Evolutionary conservation across 2,888 invertebrate species (phyloP), one percentile per base, ranked within the genome.

Genomic region (Pilophorus perplexus): DNA sequence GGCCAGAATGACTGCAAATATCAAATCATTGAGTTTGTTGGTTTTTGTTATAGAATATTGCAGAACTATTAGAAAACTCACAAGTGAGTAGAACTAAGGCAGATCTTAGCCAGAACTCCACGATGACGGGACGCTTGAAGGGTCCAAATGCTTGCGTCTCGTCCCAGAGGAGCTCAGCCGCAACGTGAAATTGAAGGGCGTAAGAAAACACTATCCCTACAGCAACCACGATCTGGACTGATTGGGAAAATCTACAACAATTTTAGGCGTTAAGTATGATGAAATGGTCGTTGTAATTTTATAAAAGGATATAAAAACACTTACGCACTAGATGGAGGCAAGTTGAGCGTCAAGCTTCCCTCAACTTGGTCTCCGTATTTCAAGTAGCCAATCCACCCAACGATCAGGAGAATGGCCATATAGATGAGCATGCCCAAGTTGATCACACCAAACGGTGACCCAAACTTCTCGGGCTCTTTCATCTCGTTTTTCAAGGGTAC

Each of bases 401-500:
- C 85, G 1, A 84, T 80, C 40, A 89, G 82, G 76, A 94, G 93
- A 73, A 94, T 83, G 54, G 80, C 74, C 0, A 87, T 86, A 0
- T 95, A 92, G 12, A 88, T 79, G 2, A 85, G 79, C 91, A 96
- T 94, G 55, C 93, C 93, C 1, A 91, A 85, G 76, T 95, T 95
- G 20, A 97, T 79, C 1, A 95, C 93, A 1, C 97, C 97, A 6
- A 87, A 76, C 4, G 85, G 83, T 69, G 85, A 88, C 72, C 86
- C 85, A 78, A 97, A 95, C 71, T 85, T 81, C 65, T 83, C 80
- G 0, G 92, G 91, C n/a, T 83, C 81, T 71, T 81, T 84, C 95
- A 97, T 96, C 76, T 92, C 88, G 75, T 92, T 93, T 79, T 95
- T 91, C 72, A 98, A 77, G 0, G 97, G 97, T 68, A 98, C 79